These are phyloP conservation scores for Lethrus apterus DNA, from an alignment of 1,140 invertebrate species.

Conservation along the genomic window DNA sequence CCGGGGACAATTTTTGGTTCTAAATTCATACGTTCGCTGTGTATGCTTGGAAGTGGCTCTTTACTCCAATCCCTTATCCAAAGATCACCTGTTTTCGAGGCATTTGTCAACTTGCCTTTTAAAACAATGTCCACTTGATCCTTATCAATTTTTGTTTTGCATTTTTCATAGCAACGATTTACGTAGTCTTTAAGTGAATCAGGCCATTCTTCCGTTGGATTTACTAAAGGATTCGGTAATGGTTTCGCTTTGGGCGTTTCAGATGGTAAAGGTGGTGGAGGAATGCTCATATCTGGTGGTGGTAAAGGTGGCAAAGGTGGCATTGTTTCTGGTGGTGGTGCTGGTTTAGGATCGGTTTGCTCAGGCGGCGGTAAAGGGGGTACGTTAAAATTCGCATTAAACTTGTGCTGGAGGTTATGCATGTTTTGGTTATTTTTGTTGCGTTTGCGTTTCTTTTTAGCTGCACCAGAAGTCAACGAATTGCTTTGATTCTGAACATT, in stretches of 20 bases:
- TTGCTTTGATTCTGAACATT: conserved; percentile 19
- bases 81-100: conserved; percentile 75
- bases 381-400: conserved; percentile 35
- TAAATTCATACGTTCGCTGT: conserved; percentile 59
- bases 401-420: conserved; percentile 34
- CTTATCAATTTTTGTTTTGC: conserved; percentile 76
- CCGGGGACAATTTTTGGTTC: conserved; percentile 45
- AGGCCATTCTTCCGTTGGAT: conserved; percentile 56
- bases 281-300: conserved; percentile 42
- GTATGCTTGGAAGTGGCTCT: conserved; percentile 80
- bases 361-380: conserved; percentile 53
- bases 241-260: conserved; percentile 18
- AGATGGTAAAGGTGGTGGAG: conserved; percentile 25
- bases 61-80: conserved; percentile 87
- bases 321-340: conserved; percentile 41
- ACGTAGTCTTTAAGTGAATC: conserved; percentile 78
- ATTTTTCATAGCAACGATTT: conserved; percentile 83
- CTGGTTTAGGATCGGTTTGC: conserved; percentile 35
- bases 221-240: conserved; percentile 27
- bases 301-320: conserved; percentile 47
- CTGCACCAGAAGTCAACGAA: conserved; percentile 46
- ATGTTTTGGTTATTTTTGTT: conserved; percentile 57
- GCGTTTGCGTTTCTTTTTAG: conserved; percentile 67
- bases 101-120: conserved; percentile 85
- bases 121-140: conserved; percentile 88